phyloP scores from a whole-genome alignment of 2,797 vertebrate species.

The Leptodon cayanensis region DNA sequence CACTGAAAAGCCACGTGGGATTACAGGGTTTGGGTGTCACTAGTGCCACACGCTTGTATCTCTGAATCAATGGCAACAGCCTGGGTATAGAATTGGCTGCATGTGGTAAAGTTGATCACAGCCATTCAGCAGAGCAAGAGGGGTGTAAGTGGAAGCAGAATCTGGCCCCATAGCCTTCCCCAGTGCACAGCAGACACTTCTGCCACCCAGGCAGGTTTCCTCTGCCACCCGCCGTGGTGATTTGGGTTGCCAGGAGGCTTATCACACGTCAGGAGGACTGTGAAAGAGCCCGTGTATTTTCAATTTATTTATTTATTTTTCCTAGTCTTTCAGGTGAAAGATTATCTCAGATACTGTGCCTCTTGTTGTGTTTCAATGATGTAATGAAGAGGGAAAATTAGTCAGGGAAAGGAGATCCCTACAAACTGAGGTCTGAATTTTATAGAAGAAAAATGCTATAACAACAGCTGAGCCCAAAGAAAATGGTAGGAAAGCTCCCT shows the following conservation, averaged over 20 bases:
- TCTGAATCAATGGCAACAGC: neutral
- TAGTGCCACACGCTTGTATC: rapidly evolving
- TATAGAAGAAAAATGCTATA: neutral
- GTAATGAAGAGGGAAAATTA: neutral
- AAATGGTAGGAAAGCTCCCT: neutral
- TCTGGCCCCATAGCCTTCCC: neutral
- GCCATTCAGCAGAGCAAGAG: neutral
- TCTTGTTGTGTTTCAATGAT: neutral
- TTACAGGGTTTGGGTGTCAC: neutral
- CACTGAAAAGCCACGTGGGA: rapidly evolving
- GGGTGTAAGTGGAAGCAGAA: neutral
- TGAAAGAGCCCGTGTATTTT: neutral
- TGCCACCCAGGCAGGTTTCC: neutral
- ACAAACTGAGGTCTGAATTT: neutral
- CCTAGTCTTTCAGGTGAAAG: neutral
- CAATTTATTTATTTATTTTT: neutral
- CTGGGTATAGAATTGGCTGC: neutral
- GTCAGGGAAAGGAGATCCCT: neutral
- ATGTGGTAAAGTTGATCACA: neutral
- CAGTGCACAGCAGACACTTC: neutral
- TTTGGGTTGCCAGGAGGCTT: neutral
- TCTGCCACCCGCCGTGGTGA: rapidly evolving
- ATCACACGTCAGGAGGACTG: rapidly evolving
- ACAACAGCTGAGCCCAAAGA: neutral
- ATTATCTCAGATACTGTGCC: neutral